A percentile compares a stretch with the other conserved stretches of the same genome.
Evolutionary conservation across 1,140 invertebrate genomes (phyloP).

Genomic region (Monochamus saltuarius): DNA sequence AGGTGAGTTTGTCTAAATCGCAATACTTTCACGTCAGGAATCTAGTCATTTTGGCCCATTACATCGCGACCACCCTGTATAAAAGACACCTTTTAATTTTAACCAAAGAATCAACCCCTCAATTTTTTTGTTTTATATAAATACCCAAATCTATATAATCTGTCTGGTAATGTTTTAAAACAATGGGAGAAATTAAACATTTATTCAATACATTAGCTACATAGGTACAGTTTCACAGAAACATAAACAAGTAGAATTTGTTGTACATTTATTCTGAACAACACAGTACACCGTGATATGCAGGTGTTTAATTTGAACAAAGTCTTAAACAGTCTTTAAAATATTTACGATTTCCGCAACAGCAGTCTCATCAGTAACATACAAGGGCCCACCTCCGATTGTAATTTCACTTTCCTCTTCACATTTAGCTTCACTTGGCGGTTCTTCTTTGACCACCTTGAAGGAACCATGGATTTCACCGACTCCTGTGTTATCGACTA

Average conservation of each 20-base stretch:
- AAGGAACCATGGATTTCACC: constrained; percentile 78
- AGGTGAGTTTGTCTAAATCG: no score
- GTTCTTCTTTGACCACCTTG: constrained; percentile 47
- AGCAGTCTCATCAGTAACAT: constrained; percentile 43
- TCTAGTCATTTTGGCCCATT: no score
- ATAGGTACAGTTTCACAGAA: constrained; percentile 2
- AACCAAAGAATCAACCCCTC: no score
- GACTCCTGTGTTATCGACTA: constrained; percentile 63
- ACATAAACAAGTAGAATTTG: not conserved
- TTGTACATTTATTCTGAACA: not conserved
- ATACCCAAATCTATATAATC: no score
- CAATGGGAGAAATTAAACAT: no score
- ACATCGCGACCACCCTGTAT: no score
- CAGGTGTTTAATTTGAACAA: not conserved
- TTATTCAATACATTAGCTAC: no score
- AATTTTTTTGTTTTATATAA: no score
- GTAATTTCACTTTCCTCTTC: constrained; percentile 33
- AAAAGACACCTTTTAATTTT: no score
- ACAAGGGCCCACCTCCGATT: constrained; percentile 33
- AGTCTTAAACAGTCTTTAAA: constrained; percentile 33
- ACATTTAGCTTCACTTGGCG: constrained; percentile 18
- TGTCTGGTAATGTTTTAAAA: no score
- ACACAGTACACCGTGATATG: not conserved
- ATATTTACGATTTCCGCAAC: constrained; percentile 46
- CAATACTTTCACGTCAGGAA: no score